These are phyloP conservation scores for Liopterus haemorrhoidalis DNA, from an alignment of 2,888 invertebrate genomes.

Conservation along the genomic window DNA sequence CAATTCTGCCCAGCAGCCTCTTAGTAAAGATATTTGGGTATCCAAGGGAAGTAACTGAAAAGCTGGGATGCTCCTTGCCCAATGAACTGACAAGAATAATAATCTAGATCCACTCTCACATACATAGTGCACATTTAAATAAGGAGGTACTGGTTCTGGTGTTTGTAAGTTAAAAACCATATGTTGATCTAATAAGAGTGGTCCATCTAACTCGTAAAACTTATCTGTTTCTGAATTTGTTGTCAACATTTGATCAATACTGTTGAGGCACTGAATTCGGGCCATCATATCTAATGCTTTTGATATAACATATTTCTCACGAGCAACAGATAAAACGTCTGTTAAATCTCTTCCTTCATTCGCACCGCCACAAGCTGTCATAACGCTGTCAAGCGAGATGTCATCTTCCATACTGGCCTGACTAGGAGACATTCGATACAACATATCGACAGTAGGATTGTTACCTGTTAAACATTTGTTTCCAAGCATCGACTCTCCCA, in stretches of 20 bases:
- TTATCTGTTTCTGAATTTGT: slow-evolving; percentile 40
- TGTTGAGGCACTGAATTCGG: slow-evolving; percentile 43
- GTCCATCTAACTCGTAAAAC: slow-evolving; percentile 50
- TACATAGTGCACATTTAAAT: slow-evolving; percentile 87
- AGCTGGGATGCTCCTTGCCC: slow-evolving; percentile 79
- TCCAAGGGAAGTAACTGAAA: slow-evolving; percentile 78
- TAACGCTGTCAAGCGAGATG: slow-evolving; percentile 51
- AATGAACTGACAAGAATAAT: slow-evolving; percentile 83
- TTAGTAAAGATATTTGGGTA: slow-evolving; percentile 74
- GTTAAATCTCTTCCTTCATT: slow-evolving; percentile 52
- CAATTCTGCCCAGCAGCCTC: slow-evolving; percentile 87
- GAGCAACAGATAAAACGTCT: slow-evolving; percentile 55
- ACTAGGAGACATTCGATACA: slow-evolving; percentile 45
- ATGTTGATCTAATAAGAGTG: slow-evolving; percentile 62
- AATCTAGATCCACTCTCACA: slow-evolving; percentile 93
- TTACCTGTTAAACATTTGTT: slow-evolving; percentile 38
- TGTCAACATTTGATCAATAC: slow-evolving; percentile 37
- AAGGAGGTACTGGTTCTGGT: slow-evolving; percentile 74
- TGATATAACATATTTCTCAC: slow-evolving; percentile 61
- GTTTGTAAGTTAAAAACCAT: slow-evolving; percentile 71
- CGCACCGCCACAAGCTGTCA: slow-evolving; percentile 44
- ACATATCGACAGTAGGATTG: slow-evolving; percentile 37
- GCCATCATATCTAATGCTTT: slow-evolving; percentile 70
- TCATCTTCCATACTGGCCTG: slow-evolving; percentile 53
- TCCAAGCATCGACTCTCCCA: slow-evolving; percentile 41